phyloP scores from a whole-genome alignment of 2,888 invertebrate species.

The Drosophila melanosoma region DNA sequence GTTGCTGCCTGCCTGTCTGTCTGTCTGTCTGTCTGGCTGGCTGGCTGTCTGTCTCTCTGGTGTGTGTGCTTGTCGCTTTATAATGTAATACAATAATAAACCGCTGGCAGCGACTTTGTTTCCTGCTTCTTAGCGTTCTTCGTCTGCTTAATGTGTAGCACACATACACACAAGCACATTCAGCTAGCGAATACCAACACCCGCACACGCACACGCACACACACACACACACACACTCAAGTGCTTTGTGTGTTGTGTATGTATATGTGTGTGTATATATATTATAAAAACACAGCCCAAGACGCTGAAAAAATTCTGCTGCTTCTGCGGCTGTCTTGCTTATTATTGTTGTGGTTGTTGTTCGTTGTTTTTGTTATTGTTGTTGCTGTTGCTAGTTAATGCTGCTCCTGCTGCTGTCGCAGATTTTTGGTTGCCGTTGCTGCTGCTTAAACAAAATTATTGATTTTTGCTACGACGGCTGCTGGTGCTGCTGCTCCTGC shows the following conservation, averaged over 20 bases:
- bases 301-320: constrained; percentile 25
- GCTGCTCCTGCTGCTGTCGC: constrained; percentile 46
- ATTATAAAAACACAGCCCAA: constrained; percentile 50
- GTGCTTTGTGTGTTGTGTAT: constrained; percentile 17
- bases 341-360: constrained; percentile 1
- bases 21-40: constrained; percentile 1
- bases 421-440: constrained; percentile 68
- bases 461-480: constrained; percentile 62
- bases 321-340: constrained; percentile 10
- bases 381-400: constrained; percentile 67
- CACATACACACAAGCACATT: constrained; percentile 32
- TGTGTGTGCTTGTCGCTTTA: constrained; percentile 25
- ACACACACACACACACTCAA: constrained; percentile 26
- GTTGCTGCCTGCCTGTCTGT: constrained; percentile 8
- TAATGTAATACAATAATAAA: constrained; percentile 73
- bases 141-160: constrained; percentile 62
- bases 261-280: constrained; percentile 27
- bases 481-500: constrained; percentile 45
- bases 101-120: constrained; percentile 67
- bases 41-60: constrained; percentile 7
- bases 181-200: constrained; percentile 45
- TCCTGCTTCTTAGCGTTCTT: constrained; percentile 71
- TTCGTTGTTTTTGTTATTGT: constrained; percentile 37
- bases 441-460: constrained; percentile 74
- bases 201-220: constrained; percentile 26